Percentiles rank a stretch among this genome's conserved stretches.
These are phyloP conservation scores for Caenorhabditis drosophilae DNA, from an alignment of 2,888 invertebrate species.

Conservation along the genomic window DNA sequence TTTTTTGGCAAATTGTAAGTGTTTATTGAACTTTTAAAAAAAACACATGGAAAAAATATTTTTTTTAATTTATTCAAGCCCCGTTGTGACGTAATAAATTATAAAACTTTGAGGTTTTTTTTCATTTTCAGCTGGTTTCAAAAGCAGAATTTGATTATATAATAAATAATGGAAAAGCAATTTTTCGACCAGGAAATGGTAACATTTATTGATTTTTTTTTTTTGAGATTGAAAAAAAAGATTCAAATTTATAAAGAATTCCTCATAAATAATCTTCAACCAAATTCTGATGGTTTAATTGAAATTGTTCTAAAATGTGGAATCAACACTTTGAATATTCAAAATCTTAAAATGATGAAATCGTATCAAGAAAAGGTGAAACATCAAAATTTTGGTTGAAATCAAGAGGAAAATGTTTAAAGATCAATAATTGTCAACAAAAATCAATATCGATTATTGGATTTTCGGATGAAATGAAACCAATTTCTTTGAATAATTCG, in stretches of 20 bases:
- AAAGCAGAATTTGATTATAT: background rate
- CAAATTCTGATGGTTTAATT: constrained; percentile 5
- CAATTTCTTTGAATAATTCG: too few relatives aligned
- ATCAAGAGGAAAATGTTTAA: background rate
- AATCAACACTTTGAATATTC: constrained; percentile 9
- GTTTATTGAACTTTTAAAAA: background rate
- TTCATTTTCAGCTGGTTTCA: background rate
- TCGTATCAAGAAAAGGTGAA: constrained; percentile 10
- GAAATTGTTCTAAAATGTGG: constrained; percentile 19
- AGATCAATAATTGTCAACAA: constrained; percentile 25
- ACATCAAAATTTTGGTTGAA: background rate
- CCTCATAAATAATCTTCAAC: constrained; percentile 11
- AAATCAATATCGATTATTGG: constrained; percentile 7
- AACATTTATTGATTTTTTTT: background rate
- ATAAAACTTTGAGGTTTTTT: background rate
- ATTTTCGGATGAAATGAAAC: too few relatives aligned
- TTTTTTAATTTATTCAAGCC: background rate
- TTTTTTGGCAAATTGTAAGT: background rate
- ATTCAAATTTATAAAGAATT: too few relatives aligned
- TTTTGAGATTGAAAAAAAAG: too few relatives aligned
- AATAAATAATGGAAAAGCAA: background rate
- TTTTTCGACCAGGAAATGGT: background rate
- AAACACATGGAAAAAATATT: background rate
- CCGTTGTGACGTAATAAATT: background rate
- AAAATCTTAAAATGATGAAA: constrained; percentile 1